Evolutionary conservation across 2,797 vertebrate species (phyloP).

Genomic region (Sebastes cheni): DNA sequence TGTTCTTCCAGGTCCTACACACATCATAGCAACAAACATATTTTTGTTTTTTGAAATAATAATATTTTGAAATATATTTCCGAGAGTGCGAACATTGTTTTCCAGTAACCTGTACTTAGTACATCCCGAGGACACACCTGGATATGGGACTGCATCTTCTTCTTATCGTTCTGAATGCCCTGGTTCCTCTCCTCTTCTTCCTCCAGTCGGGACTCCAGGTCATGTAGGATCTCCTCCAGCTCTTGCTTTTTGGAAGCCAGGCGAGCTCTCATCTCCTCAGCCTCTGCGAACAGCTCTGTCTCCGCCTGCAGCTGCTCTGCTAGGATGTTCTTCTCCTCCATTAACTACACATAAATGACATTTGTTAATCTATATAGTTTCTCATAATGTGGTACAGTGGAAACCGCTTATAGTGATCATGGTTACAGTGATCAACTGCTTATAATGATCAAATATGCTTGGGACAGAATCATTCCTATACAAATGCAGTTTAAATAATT

Average conservation of each 20-base stretch:
- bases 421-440: too few relatives aligned
- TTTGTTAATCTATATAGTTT: neutral
- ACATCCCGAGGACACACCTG: slow-evolving; percentile 81
- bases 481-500: too few relatives aligned
- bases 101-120: neutral
- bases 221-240: slow-evolving; percentile 97
- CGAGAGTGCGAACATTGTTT: neutral
- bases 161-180: slow-evolving; percentile 93
- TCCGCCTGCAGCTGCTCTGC: slow-evolving; percentile 98
- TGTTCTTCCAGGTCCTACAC: slow-evolving; percentile 94
- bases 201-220: slow-evolving; percentile 96
- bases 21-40: neutral
- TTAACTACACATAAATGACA: slow-evolving; percentile 75
- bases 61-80: neutral
- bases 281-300: slow-evolving; percentile 98
- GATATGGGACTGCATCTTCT: slow-evolving; percentile 97
- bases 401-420: too few relatives aligned
- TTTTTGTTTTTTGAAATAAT: neutral
- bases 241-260: slow-evolving; percentile 97
- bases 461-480: too few relatives aligned
- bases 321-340: slow-evolving; percentile 98
- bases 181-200: slow-evolving; percentile 97
- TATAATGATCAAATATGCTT: too few relatives aligned
- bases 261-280: slow-evolving; percentile 97
- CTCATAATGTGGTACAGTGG: neutral